A percentile compares a stretch with the other conserved stretches of the same genome.
Conservation (phyloP, 2,888 invertebrate genomes). For the Lathronympha strigana region DNA sequence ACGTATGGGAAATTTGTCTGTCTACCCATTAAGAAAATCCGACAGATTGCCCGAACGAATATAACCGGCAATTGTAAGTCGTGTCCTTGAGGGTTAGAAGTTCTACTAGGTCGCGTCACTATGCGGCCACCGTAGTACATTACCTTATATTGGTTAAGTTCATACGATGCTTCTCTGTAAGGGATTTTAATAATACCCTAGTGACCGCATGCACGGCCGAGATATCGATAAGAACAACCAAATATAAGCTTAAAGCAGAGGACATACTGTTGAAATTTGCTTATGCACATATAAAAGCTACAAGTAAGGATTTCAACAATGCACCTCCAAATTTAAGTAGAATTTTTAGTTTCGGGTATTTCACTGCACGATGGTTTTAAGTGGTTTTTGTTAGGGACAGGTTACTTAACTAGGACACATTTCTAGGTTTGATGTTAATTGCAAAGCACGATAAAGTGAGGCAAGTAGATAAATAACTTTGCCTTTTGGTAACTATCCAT, state of each 20-base stretch:
- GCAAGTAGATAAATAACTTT: too few species aligned
- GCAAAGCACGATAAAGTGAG: too few species aligned
- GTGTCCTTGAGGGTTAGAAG: too few species aligned
- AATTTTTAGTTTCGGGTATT: constrained; percentile 28
- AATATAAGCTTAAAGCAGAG: neutral
- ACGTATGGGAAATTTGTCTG: too few species aligned
- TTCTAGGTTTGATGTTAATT: too few species aligned
- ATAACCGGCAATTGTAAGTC: too few species aligned
- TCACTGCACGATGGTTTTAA: constrained; percentile 12
- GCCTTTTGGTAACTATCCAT: too few species aligned
- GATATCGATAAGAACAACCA: constrained; percentile 14
- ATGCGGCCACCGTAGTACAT: too few species aligned
- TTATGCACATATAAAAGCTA: constrained; percentile 9
- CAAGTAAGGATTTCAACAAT: constrained; percentile 36
- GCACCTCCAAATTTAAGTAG: constrained; percentile 29
- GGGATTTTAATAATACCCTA: neutral
- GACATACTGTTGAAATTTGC: neutral
- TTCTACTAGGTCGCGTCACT: too few species aligned
- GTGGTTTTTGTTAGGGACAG: constrained; percentile 14
- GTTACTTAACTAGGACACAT: too few species aligned
- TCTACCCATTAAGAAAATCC: too few species aligned
- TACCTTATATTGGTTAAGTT: neutral
- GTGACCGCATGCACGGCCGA: constrained; percentile 34
- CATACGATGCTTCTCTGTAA: neutral
- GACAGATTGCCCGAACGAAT: too few species aligned